Base-by-base conservation (phyloP, 1,140 invertebrate genomes). In the Procambarus virginalis region DNA sequence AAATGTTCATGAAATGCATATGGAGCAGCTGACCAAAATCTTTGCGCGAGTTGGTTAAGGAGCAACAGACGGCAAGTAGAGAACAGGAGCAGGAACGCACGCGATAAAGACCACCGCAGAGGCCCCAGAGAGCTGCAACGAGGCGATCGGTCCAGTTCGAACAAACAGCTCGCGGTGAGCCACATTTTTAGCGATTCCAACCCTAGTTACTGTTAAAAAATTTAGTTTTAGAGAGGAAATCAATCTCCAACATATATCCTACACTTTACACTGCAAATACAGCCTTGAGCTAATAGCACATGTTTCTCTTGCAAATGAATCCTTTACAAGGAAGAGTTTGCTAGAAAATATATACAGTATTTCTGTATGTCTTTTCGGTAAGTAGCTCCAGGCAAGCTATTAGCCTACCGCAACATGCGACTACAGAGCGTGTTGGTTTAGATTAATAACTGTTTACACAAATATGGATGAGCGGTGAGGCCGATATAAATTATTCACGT, bases 381-480 rank as follows among this genome's bases (percentile, higher is more conserved):
- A 73, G 68, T 20, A 73, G 68, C 68, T 73, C n/a, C 22, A 34
- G 68, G 68, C 68, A 8, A 34, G 6, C 68, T 73, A 73, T 73
- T 73, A 73, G 68, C 22, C 10, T 34, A 2, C 22, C 68, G 68
- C 68, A 73, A 73, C 68, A 73, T 73, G n/a, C 68, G n/a, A 73
- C 5, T 73, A 34, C 68, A 6, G 22, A 45, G 8, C 8, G 8
- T 73, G 68, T 73, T 73, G 68, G 34, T 73, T 73, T 73, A 73
- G n/a, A 73, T 73, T 73, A 73, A 73, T 73, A 73, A 22, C 68
- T 73, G 68, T 73, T 73, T 73, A 73, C 68, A 34, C n/a, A 73
- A 22, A 73, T 73, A 34, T 34, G 68, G 68, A 73, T 73, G 68
- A 34, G 68, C 68, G n/a, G 5, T 22, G n/a, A 73, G 34, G 20